A percentile compares a stretch with the other conserved stretches of the same genome.
Conservation (phyloP, 2,113 vertebrate species). For the Spilogale gracilis region DNA sequence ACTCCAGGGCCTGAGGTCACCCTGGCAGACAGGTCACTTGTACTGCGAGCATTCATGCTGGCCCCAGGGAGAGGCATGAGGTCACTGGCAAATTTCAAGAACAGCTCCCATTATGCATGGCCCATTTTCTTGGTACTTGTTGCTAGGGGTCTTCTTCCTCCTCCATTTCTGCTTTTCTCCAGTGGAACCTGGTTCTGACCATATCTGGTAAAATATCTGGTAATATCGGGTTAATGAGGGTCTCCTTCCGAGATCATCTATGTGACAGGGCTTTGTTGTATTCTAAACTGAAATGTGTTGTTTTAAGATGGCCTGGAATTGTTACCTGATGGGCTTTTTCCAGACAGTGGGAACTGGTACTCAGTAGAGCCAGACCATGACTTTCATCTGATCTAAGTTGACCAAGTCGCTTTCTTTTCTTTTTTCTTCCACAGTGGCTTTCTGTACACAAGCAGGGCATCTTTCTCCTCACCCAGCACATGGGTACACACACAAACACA, state of each 20-base stretch:
- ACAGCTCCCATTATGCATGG: background rate
- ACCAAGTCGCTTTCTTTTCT: background rate
- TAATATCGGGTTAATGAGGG: background rate
- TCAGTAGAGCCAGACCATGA: background rate
- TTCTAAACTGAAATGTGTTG: background rate
- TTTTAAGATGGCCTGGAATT: background rate
- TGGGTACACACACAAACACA: background rate
- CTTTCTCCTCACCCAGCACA: background rate
- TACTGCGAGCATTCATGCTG: slow-evolving; percentile 3
- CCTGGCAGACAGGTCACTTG: slow-evolving; percentile 61
- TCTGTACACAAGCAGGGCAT: background rate
- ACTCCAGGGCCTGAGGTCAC: slow-evolving; percentile 52
- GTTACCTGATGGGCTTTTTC: background rate
- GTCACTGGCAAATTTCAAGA: background rate
- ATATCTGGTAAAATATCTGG: background rate
- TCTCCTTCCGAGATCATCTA: background rate
- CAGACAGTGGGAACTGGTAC: background rate
- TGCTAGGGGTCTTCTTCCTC: background rate
- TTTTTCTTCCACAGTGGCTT: background rate
- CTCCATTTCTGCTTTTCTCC: background rate
- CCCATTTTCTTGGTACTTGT: background rate
- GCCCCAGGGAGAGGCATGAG: background rate
- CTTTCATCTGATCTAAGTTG: background rate
- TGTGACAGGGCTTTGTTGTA: background rate
- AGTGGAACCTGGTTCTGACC: background rate